Evolutionary conservation across 2,113 vertebrate genomes (phyloP).

Genomic region (Lophotis ruficrista): DNA sequence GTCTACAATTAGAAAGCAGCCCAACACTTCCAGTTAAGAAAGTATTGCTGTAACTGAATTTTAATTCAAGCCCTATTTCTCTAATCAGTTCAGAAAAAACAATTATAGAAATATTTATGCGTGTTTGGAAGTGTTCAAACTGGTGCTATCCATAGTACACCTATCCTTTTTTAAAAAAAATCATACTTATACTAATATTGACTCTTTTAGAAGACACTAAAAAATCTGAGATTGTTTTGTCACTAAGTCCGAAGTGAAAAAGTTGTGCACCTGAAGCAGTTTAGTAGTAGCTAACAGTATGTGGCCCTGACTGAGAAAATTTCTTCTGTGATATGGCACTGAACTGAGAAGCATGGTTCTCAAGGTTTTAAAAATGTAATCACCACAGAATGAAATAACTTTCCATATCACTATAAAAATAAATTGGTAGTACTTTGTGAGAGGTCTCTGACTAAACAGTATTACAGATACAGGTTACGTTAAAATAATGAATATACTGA

Average conservation of each 20-base stretch:
- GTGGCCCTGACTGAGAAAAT: background rate
- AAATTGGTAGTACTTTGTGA: background rate
- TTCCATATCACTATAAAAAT: background rate
- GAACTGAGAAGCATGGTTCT: background rate
- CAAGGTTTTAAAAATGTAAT: background rate
- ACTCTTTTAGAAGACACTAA: background rate
- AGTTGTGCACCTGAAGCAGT: background rate
- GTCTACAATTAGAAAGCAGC: background rate
- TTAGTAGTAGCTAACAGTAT: background rate
- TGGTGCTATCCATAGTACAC: background rate
- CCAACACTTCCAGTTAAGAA: rapidly evolving
- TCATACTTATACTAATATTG: background rate
- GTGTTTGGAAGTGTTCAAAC: background rate
- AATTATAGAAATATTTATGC: background rate
- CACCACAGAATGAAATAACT: background rate
- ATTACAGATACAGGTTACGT: background rate
- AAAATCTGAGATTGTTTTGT: background rate
- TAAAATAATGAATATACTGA: background rate
- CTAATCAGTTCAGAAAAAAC: background rate
- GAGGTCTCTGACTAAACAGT: background rate
- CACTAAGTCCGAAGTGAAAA: background rate
- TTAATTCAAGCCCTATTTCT: background rate
- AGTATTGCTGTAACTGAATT: background rate
- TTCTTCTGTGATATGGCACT: background rate
- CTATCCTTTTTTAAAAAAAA: background rate